Evolutionary conservation across 1,140 invertebrate species (phyloP), one percentile per base, ranked within the genome.

Genomic region (Wiebesia pumilae): DNA sequence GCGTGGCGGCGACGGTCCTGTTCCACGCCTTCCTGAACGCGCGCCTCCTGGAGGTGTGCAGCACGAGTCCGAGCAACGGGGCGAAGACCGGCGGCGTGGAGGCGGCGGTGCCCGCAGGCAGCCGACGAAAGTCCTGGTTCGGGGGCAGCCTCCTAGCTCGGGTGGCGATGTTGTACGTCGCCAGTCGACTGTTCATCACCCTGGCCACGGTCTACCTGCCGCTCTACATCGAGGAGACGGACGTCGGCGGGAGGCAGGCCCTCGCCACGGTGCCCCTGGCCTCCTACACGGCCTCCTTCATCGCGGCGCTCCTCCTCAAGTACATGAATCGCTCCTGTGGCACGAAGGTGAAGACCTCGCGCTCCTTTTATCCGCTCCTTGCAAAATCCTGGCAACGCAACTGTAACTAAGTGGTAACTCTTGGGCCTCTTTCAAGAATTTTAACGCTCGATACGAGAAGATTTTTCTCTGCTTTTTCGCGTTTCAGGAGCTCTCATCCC

Each of bases 261-360:
- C 95, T 99, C 27, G 98, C 98, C 0, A 97, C 97, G 38, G 96
- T 99, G 40, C 98, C 98, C 0, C 94, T 99, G 30, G 96, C 97
- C 0, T 96, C 97, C 40, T 99, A 97, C 92, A 90, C 97, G 7
- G 95, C 97, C 24, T 98, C 98, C 1, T 97, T 99, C 91, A 86
- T 96, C 0, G 96, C 97, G 1, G 97, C 98, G 0, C 92, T 98
- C 38, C 89, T 96, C 3, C 95, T 98, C 71, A 97, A 97, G 92
- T 95, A 95, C 88, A 94, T 96, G 89, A 95, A 94, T 65, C 93
- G 92, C 82, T 94, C 90, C 65, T 95, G 92, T 87, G 95, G 95
- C 27, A 94, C 95, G 78, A 94, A 95, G 94, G 95, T 95, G 91
- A 89, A 73, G 0, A 30, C n/a, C 12, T 14, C 16, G 0, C 77